These are phyloP conservation scores for Heliconius charithonia DNA, from an alignment of 2,888 invertebrate genomes.

Conservation along the genomic window DNA sequence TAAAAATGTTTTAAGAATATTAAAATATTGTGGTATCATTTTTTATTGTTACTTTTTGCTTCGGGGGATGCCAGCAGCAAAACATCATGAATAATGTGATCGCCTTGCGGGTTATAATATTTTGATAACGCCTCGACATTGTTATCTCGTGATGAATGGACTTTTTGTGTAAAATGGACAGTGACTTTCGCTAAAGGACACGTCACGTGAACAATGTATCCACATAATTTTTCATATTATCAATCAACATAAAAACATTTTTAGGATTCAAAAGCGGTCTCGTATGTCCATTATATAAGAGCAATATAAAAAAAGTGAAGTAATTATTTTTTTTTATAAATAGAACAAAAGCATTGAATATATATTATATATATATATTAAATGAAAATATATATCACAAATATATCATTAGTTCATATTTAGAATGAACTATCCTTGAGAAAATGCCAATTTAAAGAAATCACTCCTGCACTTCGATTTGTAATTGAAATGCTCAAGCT, in stretches of 20 bases:
- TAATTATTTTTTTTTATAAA: not conserved
- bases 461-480: conserved; percentile 20
- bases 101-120: conserved; percentile 70
- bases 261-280: not conserved
- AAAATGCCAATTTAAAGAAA: conserved; percentile 20
- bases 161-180: conserved; percentile 80
- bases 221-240: conserved; percentile 18
- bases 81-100: conserved; percentile 65
- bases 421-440: not conserved
- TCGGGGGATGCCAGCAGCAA: conserved; percentile 61
- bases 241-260: conserved; percentile 21
- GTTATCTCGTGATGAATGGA: conserved; percentile 81
- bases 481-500: conserved; percentile 24
- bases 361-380: too few species aligned
- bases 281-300: not conserved
- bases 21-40: conserved; percentile 10
- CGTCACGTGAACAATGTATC: conserved; percentile 41
- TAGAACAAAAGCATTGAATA: not conserved
- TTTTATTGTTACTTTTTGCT: conserved; percentile 71
- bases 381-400: too few species aligned
- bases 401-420: not conserved
- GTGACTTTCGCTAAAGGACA: conserved; percentile 69
- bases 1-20: conserved; percentile 12
- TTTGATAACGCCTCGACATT: conserved; percentile 80
- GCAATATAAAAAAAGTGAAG: not conserved